Evolutionary conservation across 2,888 invertebrate species (phyloP), one percentile per base, ranked within the genome.

Genomic region (Phortica okadai): DNA sequence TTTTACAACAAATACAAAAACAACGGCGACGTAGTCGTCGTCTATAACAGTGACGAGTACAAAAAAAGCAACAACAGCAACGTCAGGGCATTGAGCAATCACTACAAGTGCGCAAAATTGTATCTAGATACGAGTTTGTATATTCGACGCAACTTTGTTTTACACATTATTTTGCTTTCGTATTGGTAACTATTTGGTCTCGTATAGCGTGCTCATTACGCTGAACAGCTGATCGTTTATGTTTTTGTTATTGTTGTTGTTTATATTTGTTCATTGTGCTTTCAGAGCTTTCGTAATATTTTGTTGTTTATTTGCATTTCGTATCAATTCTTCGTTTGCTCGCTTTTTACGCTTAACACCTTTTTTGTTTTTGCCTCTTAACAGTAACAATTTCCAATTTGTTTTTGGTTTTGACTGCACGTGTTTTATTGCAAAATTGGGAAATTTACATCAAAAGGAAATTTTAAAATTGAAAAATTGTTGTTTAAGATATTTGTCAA

Each of bases 101-200:
- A 54, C 33, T 72, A 54, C 41, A 56, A n/a, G 16, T 54, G 54
- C 45, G 33, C 41, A 41, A n/a, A 54, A 70, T 56, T 56, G 54
- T 72, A 72, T 72, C 56, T 72, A 72, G 70, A 72, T 72, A 72
- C 70, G 50, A 70, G 56, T 72, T 72, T 33, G 54, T 72, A 33
- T n/a, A 25, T 25, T 11, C 10, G 50, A 14, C 50, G 50, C 50
- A 1, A 5, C 33, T 33, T 33, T 33, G 33, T 33, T 33, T 5
- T 5, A 33, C 33, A 33, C 33, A 54, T 2, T 5, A 2, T 5
- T 59, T 59, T 59, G 59, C 59, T n/a, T 59, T 59, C n/a, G 7
- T 59, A 16, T 59, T 59, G n/a, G 7, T 59, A 6, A 6, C 21
- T 59, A 1, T 59, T 59, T 59, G n/a, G 7, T 3, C n/a, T 59